Base-by-base conservation (phyloP, 37 sponge, comb jelly and placozoan species). In the Oopsacas minuta region DNA sequence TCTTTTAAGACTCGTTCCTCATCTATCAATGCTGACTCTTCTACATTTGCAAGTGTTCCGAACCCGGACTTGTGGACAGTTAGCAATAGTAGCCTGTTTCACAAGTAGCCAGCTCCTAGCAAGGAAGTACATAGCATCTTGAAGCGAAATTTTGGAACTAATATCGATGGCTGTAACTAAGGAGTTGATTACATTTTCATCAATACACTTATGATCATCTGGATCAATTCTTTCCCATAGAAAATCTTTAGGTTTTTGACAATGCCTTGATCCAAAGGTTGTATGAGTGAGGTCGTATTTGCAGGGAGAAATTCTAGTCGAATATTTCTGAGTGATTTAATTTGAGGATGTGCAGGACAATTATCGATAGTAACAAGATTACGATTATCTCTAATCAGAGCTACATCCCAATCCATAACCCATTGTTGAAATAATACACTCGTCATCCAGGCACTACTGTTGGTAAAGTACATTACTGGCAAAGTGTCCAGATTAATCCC, bases 381-480 rank as follows among this genome's bases (percentile, higher is more conserved):
- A 42, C 49, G 49, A 15, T 42, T 42, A 34, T 51, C 1, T 39
- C 85, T 51, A 36, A 39, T 85, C 36, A 85, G 52, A 5, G 8
- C 28, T 1, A 22, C 36, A 52, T 85, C 85, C 53, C 35, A 39
- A 28, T 39, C 39, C n/a, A 20, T 51, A 51, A 85, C 3, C 85
- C 85, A 85, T 52, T 51, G 23, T 52, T 52, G 53, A 52, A 52
- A 85, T 32, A 85, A 35, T 51, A 30, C 52, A 23, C 51, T 1
- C 10, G 35, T 85, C 61, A 85, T 85, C 85, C 85, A 49, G 53
- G 85, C 85, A 36, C 52, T 85, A 8, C 61, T 85, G 39, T 36
- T 39, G 25, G 36, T 22, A 15, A 20, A 36, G 36, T 85, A 85
- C 34, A 35, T 36, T 12, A 85, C 85, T 8, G 49, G 85, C 28